phyloP scores from a whole-genome alignment of 2,113 vertebrate species.

The Amphiprion percula region DNA sequence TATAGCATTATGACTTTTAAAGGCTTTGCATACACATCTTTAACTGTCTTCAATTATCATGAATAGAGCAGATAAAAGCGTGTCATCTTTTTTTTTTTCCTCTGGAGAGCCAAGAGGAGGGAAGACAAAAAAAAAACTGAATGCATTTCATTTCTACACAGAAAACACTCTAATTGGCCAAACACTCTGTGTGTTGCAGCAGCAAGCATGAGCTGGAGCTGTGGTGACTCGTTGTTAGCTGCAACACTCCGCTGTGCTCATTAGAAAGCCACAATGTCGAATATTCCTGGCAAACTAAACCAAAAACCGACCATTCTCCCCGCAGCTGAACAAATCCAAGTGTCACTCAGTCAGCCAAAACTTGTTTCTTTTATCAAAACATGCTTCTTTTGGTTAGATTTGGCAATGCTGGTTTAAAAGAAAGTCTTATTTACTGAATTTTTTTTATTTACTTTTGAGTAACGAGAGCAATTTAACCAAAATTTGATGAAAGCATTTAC shows the following conservation, averaged over 20 bases:
- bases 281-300: slow-evolving; percentile 35
- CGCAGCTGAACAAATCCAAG: slow-evolving; percentile 2
- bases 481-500: too few relatives aligned
- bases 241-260: slow-evolving; percentile 53
- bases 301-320: slow-evolving; percentile 12
- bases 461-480: not conserved
- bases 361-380: slow-evolving; percentile 15
- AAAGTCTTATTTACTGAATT: not conserved
- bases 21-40: not conserved
- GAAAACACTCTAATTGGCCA: slow-evolving; percentile 61
- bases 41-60: not conserved
- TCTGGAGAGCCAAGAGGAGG: not conserved
- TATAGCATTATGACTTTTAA: not conserved
- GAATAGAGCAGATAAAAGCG: not conserved
- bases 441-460: not conserved
- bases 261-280: slow-evolving; percentile 60
- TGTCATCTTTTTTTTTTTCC: not conserved
- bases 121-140: slow-evolving; percentile 11
- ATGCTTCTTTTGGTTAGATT: not conserved
- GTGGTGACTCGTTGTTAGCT: slow-evolving; percentile 48
- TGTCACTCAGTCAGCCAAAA: slow-evolving; percentile 11
- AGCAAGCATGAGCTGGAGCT: slow-evolving; percentile 28
- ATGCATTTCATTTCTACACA: slow-evolving; percentile 21
- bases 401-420: not conserved
- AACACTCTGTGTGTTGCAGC: slow-evolving; percentile 38